Evolutionary conservation across 2,888 invertebrate genomes (phyloP).

Genomic region (Conus canariensis): DNA sequence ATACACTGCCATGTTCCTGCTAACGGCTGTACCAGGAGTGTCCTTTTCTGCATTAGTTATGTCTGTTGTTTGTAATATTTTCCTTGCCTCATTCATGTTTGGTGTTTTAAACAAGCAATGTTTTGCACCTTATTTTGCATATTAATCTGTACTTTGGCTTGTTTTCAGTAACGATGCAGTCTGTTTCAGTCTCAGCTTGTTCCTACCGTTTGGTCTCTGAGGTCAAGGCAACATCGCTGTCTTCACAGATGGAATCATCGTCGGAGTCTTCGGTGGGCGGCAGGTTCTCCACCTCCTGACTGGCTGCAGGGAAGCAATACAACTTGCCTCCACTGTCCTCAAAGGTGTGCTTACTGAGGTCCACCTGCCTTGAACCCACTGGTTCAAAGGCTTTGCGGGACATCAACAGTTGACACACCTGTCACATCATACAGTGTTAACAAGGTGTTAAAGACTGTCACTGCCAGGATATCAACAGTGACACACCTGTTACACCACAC

Average conservation of each 20-base stretch:
- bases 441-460: not conserved
- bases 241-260: slow-evolving; percentile 40
- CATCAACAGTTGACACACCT: slow-evolving; percentile 75
- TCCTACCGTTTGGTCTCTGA: slow-evolving; percentile 19
- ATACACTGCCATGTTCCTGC: no score
- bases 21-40: no score
- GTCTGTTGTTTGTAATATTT: no score
- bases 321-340: slow-evolving; percentile 74
- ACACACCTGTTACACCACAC: no score
- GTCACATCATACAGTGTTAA: slow-evolving; percentile 34
- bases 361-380: slow-evolving; percentile 59
- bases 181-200: no score
- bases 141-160: no score
- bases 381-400: slow-evolving; percentile 74
- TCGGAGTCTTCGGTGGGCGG: slow-evolving; percentile 33
- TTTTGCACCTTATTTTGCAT: no score
- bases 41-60: no score
- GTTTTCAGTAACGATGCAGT: no score
- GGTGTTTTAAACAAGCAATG: no score
- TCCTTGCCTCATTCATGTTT: no score
- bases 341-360: slow-evolving; percentile 64
- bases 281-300: slow-evolving; percentile 36
- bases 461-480: not conserved
- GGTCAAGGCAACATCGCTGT: slow-evolving; percentile 23
- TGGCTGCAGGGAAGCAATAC: slow-evolving; percentile 67